Conservation (phyloP, 2,113 vertebrate species). For the Plestiodon gilberti region DNA sequence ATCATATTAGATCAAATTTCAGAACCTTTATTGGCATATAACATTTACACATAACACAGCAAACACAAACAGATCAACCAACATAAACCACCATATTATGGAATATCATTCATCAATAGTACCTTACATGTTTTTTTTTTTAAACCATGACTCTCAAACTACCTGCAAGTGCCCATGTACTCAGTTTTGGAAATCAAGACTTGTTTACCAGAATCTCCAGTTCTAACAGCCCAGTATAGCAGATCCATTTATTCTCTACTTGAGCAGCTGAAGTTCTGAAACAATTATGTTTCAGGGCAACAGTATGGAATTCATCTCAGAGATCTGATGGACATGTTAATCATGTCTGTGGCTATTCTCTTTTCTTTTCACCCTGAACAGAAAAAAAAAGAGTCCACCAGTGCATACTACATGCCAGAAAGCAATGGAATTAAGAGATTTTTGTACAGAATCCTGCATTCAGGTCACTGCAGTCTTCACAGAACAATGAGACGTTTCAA, state of each 20-base stretch:
- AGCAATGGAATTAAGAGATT: not conserved
- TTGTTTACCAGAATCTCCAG: not conserved
- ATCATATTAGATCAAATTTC: no score
- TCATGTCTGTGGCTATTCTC: not conserved
- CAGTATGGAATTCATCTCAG: not conserved
- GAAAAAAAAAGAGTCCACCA: not conserved
- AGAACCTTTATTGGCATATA: no score
- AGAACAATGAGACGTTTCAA: not conserved
- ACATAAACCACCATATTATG: no score
- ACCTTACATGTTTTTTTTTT: not conserved
- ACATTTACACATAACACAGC: no score
- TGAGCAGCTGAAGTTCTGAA: not conserved
- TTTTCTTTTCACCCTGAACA: not conserved
- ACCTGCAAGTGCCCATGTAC: not conserved
- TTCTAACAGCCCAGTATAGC: not conserved
- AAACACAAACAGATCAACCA: no score
- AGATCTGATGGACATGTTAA: not conserved
- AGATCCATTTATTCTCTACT: not conserved
- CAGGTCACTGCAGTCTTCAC: not conserved
- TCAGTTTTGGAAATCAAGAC: not conserved
- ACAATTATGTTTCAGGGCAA: not conserved
- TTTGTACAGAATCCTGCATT: not conserved
- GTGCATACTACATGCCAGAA: not conserved
- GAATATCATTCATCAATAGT: not conserved
- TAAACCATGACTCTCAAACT: not conserved